Evolutionary conservation across 2,888 invertebrate species (phyloP).

Genomic region (Ametastegia equiseti): DNA sequence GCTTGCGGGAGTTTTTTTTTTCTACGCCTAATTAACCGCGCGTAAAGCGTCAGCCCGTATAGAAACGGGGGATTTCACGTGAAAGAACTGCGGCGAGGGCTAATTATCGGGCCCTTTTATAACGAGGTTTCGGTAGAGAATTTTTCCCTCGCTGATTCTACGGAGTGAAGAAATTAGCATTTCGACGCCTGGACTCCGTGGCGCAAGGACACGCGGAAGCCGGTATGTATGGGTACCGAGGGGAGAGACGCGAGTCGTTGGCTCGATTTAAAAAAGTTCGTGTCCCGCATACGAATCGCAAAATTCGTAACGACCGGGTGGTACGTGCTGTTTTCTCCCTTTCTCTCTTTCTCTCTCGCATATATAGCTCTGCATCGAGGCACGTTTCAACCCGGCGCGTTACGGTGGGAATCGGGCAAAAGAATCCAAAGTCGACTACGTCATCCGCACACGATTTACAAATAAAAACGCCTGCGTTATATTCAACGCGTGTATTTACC

Average conservation of each 20-base stretch:
- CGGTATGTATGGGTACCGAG: no score
- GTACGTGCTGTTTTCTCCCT: background rate
- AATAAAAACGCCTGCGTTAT: constrained; percentile 24
- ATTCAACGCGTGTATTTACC: constrained; percentile 17
- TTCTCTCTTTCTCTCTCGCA: background rate
- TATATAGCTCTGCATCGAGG: background rate
- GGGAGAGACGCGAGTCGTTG: constrained; percentile 21
- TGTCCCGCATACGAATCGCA: constrained; percentile 37
- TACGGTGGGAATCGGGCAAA: constrained; percentile 44
- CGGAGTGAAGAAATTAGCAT: background rate
- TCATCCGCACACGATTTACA: constrained; percentile 35
- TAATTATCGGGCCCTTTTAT: constrained; percentile 2
- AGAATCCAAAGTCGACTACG: constrained; percentile 39
- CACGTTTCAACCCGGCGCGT: constrained; percentile 20
- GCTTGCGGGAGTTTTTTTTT: no score
- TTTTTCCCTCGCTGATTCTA: background rate
- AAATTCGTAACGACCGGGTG: constrained; percentile 34
- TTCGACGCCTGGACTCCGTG: constrained; percentile 10
- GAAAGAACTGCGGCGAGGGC: background rate
- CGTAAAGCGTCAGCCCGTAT: background rate
- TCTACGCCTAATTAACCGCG: constrained; percentile 24
- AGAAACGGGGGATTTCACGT: constrained; percentile 14
- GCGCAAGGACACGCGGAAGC: constrained; percentile 10
- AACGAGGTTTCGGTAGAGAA: constrained; percentile 5
- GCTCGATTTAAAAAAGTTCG: constrained; percentile 41